A percentile compares a stretch with the other conserved stretches of the same genome.
Conservation (phyloP, 2,888 invertebrate species). For the Standfussiana lucernea region DNA sequence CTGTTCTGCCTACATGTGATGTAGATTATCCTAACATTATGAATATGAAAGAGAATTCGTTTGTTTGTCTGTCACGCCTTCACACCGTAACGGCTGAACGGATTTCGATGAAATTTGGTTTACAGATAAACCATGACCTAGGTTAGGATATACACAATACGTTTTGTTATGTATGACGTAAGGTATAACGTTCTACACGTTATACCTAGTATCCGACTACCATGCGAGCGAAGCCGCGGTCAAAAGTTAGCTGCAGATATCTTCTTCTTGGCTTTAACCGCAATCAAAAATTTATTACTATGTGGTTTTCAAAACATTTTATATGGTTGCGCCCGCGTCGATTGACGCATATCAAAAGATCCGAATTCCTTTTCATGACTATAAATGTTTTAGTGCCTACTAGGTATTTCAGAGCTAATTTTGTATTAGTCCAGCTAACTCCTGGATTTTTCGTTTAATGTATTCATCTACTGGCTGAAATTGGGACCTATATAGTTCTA, state of each 20-base stretch:
- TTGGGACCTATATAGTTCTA: not conserved
- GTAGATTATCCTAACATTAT: not conserved
- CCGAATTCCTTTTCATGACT: constrained; percentile 3
- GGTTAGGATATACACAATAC: not conserved
- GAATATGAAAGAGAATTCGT: not conserved
- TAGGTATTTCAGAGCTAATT: not conserved
- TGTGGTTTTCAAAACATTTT: constrained; percentile 40
- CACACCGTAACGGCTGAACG: not conserved
- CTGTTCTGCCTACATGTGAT: not conserved
- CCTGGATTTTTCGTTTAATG: not conserved
- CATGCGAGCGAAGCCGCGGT: not conserved
- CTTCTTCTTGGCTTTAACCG: constrained; percentile 28
- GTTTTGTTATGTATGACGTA: not conserved
- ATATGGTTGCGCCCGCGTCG: constrained; percentile 29
- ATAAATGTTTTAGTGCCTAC: not conserved
- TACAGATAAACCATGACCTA: not conserved
- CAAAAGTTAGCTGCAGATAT: constrained; percentile 5
- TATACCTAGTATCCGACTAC: no score
- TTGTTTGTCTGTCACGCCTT: not conserved
- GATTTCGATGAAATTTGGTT: not conserved
- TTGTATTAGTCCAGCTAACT: not conserved
- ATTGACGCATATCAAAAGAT: constrained; percentile 34
- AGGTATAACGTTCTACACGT: no score
- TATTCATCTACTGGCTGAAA: not conserved
- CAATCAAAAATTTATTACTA: constrained; percentile 46